Conservation (phyloP, 2,113 vertebrate genomes). For the Gila orcuttii region DNA sequence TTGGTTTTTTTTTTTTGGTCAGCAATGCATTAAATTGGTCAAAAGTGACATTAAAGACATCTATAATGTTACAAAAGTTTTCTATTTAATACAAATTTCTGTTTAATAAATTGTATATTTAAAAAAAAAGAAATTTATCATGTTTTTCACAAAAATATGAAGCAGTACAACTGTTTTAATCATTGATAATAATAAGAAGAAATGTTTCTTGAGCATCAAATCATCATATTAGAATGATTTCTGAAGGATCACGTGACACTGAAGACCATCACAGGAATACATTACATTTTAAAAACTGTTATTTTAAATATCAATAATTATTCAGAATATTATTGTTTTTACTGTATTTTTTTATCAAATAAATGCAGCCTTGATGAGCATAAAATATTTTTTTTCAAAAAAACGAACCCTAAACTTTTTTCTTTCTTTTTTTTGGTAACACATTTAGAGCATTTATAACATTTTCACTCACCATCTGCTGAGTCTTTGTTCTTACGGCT, state of each 20-base stretch:
- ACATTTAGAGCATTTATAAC: background rate
- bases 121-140: no score
- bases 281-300: background rate
- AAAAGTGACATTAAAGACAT: background rate
- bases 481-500: slow-evolving; percentile 85
- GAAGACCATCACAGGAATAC: background rate
- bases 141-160: no score
- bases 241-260: no score
- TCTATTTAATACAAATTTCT: background rate
- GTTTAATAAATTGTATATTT: no score
- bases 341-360: background rate
- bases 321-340: background rate
- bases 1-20: background rate
- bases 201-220: background rate
- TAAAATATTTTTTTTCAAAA: no score
- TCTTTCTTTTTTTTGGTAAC: background rate
- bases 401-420: no score
- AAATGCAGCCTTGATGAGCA: background rate
- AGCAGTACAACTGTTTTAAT: no score
- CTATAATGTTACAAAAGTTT: background rate
- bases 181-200: no score
- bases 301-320: background rate
- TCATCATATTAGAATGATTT: background rate
- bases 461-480: slow-evolving; percentile 82
- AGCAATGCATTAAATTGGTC: background rate